Conservation (phyloP, 2,113 vertebrate genomes). For the Lepus timidus region DNA sequence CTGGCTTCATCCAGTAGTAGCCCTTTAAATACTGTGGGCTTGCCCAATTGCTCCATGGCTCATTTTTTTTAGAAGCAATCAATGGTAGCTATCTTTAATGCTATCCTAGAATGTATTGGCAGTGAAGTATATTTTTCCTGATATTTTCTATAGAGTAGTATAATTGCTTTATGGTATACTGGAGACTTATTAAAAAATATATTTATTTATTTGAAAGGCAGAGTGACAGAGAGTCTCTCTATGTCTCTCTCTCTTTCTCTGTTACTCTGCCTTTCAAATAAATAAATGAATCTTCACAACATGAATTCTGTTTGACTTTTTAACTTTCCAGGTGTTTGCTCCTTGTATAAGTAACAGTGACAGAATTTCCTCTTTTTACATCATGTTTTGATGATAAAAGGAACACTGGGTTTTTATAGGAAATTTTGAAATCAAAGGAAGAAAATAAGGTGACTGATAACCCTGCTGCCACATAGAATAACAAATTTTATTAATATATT, state of each 20-base stretch:
- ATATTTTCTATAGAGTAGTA: background rate
- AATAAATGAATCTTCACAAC: too few species aligned
- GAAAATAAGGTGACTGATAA: constrained; percentile 38
- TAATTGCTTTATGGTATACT: constrained; percentile 5
- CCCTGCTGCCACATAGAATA: background rate
- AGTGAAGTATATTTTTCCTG: background rate
- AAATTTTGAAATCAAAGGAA: constrained; percentile 25
- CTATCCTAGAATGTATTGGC: background rate
- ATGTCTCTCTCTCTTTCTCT: too few species aligned
- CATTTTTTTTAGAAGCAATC: constrained; percentile 28
- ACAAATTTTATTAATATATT: constrained; percentile 28
- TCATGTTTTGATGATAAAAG: constrained; percentile 34
- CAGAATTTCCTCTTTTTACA: constrained; percentile 6
- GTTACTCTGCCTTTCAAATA: too few species aligned
- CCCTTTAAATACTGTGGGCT: background rate
- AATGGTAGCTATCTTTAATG: background rate
- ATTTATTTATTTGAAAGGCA: too few species aligned
- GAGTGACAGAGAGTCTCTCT: too few species aligned
- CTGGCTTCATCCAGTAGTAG: background rate
- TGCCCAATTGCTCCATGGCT: background rate
- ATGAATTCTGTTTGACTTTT: constrained; percentile 26
- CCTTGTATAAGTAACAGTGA: constrained; percentile 13
- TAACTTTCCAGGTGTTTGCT: background rate
- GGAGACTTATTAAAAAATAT: background rate
- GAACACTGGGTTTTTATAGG: background rate